A percentile compares a stretch with the other conserved stretches of the same genome.
Evolutionary conservation across 2,797 vertebrate species (phyloP).

Genomic region (Cossypha niveicapilla): DNA sequence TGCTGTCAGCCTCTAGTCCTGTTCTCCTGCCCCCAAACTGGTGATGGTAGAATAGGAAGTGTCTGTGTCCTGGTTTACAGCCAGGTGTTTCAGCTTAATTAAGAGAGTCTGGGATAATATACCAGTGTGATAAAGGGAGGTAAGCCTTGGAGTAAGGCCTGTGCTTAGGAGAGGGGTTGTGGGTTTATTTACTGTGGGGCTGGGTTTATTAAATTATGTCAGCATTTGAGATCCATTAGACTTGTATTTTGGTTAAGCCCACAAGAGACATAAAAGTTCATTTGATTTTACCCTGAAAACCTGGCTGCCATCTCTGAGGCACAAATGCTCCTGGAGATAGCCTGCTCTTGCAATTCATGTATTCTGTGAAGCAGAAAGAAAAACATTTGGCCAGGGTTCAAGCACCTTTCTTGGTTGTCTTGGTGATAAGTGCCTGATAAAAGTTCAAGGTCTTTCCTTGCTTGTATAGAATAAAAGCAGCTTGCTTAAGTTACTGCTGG

Average conservation of each 20-base stretch:
- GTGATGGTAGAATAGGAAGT: neutral
- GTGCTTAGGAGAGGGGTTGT: neutral
- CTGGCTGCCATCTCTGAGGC: neutral
- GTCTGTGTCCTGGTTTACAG: neutral
- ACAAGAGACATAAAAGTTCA: neutral
- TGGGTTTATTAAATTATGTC: neutral
- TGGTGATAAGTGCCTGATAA: conserved; percentile 23
- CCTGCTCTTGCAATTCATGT: neutral
- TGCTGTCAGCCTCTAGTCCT: neutral
- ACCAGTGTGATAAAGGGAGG: neutral
- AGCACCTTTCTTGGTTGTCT: conserved; percentile 14
- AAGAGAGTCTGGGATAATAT: neutral
- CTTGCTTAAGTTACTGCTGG: neutral
- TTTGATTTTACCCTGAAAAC: neutral
- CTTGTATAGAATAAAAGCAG: neutral
- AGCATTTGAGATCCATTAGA: neutral
- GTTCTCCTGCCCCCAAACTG: neutral
- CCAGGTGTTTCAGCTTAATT: neutral
- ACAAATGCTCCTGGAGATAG: neutral
- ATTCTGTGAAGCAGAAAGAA: conserved; percentile 4
- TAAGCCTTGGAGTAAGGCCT: neutral
- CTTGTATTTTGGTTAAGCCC: neutral
- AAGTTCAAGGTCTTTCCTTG: conserved; percentile 13
- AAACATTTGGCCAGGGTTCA: conserved; percentile 5
- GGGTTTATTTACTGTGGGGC: neutral